Base-by-base conservation (phyloP, 2,888 invertebrate genomes). In the Dryocosmus kuriphilus region DNA sequence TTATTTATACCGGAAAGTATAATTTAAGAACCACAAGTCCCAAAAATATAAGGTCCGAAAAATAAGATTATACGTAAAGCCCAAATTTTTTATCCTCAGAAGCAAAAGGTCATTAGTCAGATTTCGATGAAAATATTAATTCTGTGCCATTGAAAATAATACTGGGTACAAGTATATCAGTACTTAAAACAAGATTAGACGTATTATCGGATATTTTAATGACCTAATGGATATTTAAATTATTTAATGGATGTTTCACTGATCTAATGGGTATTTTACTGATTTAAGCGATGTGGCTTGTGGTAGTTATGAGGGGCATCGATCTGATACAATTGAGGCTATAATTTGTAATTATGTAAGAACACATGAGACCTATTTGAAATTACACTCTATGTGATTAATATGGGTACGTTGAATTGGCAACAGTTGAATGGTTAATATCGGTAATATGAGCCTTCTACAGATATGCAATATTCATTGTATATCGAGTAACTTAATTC, bases 381-480 rank as follows among this genome's bases (percentile, higher is more conserved):
- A 71, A 71, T 71, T 30, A 30, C 30, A 41, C 5, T 51, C 9
- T 27, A n/a, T n/a, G 71, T 71, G 46, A 71, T 71, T 71, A 46
- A 71, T 71, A 71, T 71, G 51, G 46, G 71, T 46, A 46, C 19
- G 51, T 51, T 71, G 46, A 46, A 71, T 71, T 51, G 46, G 71
- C 27, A 51, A 71, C 71, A 71, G 71, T 51, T 51, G 71, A 71
- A 71, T 71, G 71, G 71, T 51, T 67, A 27, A 51, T 46, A 71
- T 67, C 24, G 30, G 51, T 71, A 51, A 51, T 30, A 51, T 46
- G 27, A 71, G 30, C 24, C 51, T 30, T 30, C 19, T 30, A 32
- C 30, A 71, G 35, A 35, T 35, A 35, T 46, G 9, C 24, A 38
- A 24, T 62, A 32, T 38, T 38, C 41, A 67, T 67, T 27, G 27